A percentile compares a stretch with the other conserved stretches of the same genome.
phyloP scores from a whole-genome alignment of 2,797 vertebrate species.

The Bovichtus diacanthus region DNA sequence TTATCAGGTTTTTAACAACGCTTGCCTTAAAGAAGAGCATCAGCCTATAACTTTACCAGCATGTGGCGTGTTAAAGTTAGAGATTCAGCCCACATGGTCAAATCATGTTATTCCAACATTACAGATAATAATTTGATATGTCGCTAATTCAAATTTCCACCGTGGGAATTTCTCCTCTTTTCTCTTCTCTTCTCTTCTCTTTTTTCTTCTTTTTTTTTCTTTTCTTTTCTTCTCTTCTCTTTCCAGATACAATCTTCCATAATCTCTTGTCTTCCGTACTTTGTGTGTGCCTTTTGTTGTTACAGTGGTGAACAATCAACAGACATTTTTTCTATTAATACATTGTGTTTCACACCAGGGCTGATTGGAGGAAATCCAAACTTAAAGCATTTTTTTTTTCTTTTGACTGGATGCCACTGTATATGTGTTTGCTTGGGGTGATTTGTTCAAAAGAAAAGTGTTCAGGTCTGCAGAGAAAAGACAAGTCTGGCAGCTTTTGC shows the following conservation, averaged over 20 bases:
- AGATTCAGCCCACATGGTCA: neutral
- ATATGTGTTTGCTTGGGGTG: slow-evolving; percentile 63
- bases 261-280: slow-evolving; percentile 80
- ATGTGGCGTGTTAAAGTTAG: neutral
- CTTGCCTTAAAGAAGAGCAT: neutral
- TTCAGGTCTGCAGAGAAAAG: slow-evolving; percentile 6
- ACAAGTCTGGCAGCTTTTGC: neutral
- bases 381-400: slow-evolving; percentile 7
- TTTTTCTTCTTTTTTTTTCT: neutral
- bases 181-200: neutral
- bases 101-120: neutral
- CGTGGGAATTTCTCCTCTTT: neutral
- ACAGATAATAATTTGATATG: neutral
- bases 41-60: neutral
- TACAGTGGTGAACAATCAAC: slow-evolving; percentile 79
- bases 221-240: neutral
- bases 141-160: neutral
- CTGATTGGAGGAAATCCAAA: slow-evolving; percentile 53
- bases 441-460: slow-evolving; percentile 56
- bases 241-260: slow-evolving; percentile 64
- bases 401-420: slow-evolving; percentile 78
- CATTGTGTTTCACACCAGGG: slow-evolving; percentile 30
- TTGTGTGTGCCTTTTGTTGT: slow-evolving; percentile 62
- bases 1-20: neutral
- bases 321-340: slow-evolving; percentile 28